A percentile compares a stretch with the other conserved stretches of the same genome.
Evolutionary conservation across 2,888 invertebrate genomes (phyloP).

Genomic region (Saturnia pavonia): DNA sequence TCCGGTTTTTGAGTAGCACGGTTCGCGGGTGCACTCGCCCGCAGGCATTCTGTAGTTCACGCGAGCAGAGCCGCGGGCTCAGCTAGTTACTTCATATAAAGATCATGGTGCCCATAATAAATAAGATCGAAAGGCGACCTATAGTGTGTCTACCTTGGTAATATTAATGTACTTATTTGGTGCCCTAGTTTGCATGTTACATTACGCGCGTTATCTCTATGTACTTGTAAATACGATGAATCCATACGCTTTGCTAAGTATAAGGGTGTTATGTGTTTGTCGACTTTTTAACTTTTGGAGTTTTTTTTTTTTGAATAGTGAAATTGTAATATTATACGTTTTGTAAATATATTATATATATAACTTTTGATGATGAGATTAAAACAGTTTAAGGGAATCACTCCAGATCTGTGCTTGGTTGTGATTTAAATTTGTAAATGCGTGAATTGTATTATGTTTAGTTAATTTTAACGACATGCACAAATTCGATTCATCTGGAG

Average conservation of each 20-base stretch:
- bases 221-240: constrained; percentile 78
- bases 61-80: too few species aligned
- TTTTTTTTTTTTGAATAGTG: constrained; percentile 50
- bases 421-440: constrained; percentile 45
- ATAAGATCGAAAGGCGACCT: constrained; percentile 30
- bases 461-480: constrained; percentile 25
- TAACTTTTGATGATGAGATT: constrained; percentile 66
- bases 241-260: constrained; percentile 80
- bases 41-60: too few species aligned
- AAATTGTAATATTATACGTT: constrained; percentile 51
- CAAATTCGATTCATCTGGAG: constrained; percentile 19
- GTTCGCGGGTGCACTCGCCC: too few species aligned
- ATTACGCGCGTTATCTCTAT: constrained; percentile 62
- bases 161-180: constrained; percentile 69
- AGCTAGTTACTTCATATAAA: not conserved
- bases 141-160: constrained; percentile 43
- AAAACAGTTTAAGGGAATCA: constrained; percentile 43
- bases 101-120: constrained; percentile 5
- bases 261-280: constrained; percentile 81
- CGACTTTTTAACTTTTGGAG: constrained; percentile 76
- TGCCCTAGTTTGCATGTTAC: constrained; percentile 73
- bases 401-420: constrained; percentile 49
- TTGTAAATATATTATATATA: constrained; percentile 64
- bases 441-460: constrained; percentile 23
- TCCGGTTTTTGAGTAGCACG: too few species aligned